Evolutionary conservation across 1,140 invertebrate genomes (phyloP).

Genomic region (Zophobas atratus): DNA sequence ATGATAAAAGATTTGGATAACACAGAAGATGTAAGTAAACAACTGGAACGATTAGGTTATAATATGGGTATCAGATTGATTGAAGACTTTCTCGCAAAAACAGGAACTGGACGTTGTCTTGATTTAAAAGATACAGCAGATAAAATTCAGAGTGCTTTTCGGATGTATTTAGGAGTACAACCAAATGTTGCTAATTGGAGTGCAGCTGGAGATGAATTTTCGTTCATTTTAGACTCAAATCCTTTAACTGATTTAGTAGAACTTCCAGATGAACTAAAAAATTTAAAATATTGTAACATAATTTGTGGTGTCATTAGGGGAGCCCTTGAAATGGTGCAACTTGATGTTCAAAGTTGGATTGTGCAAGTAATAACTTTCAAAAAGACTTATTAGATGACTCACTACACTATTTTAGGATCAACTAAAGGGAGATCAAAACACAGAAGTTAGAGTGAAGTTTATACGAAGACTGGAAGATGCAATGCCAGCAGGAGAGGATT

Average conservation of each 20-base stretch:
- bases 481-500: slow-evolving; percentile 98
- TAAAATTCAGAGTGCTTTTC: slow-evolving; percentile 89
- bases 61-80: slow-evolving; percentile 98
- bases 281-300: slow-evolving; percentile 95
- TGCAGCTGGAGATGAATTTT: slow-evolving; percentile 95
- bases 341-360: slow-evolving; percentile 86
- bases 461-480: slow-evolving; percentile 97
- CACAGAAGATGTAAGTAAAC: slow-evolving; percentile 96
- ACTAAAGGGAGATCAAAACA: slow-evolving; percentile 94
- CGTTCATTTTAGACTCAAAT: slow-evolving; percentile 94
- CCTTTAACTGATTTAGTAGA: slow-evolving; percentile 99
- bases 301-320: slow-evolving; percentile 95
- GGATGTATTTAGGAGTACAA: slow-evolving; percentile 93
- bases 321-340: slow-evolving; percentile 96
- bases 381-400: slow-evolving; percentile 15
- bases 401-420: slow-evolving; percentile 85
- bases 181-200: slow-evolving; percentile 96
- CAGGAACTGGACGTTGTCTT: slow-evolving; percentile 90
- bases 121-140: slow-evolving; percentile 98
- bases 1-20: slow-evolving; percentile 98
- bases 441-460: slow-evolving; percentile 96
- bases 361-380: slow-evolving; percentile 69
- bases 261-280: slow-evolving; percentile 91
- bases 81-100: slow-evolving; percentile 97
- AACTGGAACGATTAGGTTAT: slow-evolving; percentile 94